phyloP scores from a whole-genome alignment of 2,888 invertebrate species.

The Pardosa pseudoannulata region DNA sequence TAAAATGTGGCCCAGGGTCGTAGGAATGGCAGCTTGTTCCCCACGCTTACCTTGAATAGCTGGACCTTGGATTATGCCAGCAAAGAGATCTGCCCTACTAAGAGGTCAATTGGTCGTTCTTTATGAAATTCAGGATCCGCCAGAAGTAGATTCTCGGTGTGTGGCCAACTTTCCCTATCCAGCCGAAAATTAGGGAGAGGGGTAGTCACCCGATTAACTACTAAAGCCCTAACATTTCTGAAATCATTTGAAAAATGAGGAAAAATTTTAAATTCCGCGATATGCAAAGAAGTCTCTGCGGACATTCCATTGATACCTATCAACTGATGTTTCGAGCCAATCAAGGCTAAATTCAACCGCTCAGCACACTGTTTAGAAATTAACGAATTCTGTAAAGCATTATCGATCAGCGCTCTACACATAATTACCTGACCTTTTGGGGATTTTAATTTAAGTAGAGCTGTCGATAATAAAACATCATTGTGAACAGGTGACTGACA shows the following conservation, averaged over 20 bases:
- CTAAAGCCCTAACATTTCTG: not conserved
- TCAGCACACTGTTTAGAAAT: slow-evolving; percentile 8
- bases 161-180: not conserved
- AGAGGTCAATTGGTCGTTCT: not conserved
- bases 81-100: not conserved
- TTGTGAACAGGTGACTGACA: not conserved
- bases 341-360: not conserved
- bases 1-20: not conserved
- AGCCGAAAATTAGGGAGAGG: no score
- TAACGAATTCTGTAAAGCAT: not conserved
- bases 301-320: not conserved
- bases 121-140: not conserved
- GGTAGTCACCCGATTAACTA: not conserved
- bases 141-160: not conserved
- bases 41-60: not conserved
- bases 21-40: not conserved
- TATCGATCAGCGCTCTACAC: not conserved
- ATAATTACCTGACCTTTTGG: not conserved
- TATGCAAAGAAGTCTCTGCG: not conserved
- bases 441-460: not conserved
- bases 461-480: slow-evolving; percentile 8
- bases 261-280: not conserved
- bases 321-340: not conserved
- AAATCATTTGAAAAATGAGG: not conserved
- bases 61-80: not conserved